phyloP scores from a whole-genome alignment of 2,888 invertebrate genomes.

The Flexamia atlantica region DNA sequence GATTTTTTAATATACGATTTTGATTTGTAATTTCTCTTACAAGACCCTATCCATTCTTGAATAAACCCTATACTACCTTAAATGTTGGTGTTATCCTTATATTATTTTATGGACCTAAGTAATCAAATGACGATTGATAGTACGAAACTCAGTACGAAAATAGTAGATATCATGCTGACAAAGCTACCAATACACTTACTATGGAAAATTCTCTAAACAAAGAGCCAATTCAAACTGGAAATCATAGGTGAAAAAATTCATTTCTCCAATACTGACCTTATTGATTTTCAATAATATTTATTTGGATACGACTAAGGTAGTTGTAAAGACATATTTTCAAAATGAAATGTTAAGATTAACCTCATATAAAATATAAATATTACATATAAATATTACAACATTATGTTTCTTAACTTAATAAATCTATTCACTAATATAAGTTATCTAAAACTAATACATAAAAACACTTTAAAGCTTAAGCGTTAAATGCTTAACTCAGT shows the following conservation, averaged over 20 bases:
- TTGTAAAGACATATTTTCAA: not conserved
- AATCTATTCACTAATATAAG: not conserved
- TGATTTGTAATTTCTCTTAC: no score
- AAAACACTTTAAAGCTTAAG: not conserved
- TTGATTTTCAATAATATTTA: not conserved
- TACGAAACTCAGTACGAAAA: slow-evolving; percentile 7
- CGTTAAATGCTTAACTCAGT: not conserved
- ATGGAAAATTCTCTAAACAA: not conserved
- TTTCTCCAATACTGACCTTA: slow-evolving; percentile 5
- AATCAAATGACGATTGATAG: not conserved
- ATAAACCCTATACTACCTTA: no score
- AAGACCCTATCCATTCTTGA: no score
- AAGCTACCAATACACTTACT: not conserved
- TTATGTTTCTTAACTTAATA: not conserved
- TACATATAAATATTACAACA: not conserved
- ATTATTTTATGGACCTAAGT: not conserved
- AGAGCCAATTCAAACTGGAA: not conserved
- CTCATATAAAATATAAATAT: not conserved
- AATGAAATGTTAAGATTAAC: not conserved
- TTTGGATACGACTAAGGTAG: not conserved
- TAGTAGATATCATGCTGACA: not conserved
- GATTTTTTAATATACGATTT: no score
- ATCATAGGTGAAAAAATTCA: not conserved
- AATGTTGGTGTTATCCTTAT: no score
- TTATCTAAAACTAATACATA: not conserved